These are phyloP conservation scores for Dreissena rostriformis DNA, from an alignment of 1,140 invertebrate genomes.

Conservation along the genomic window DNA sequence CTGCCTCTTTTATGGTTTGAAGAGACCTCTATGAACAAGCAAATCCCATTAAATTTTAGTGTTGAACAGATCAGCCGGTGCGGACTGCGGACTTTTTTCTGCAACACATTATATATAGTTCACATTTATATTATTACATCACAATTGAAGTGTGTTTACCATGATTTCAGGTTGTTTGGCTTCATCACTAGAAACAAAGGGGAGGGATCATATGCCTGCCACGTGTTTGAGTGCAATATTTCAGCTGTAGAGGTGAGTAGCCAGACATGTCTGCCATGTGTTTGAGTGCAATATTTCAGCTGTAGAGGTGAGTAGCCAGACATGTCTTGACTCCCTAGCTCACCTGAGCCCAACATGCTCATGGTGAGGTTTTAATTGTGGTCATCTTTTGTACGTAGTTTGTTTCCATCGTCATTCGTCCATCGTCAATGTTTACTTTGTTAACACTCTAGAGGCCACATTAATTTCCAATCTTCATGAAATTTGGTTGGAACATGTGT, in stretches of 20 bases:
- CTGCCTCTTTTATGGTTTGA: no score
- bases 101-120: no score
- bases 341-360: neutral
- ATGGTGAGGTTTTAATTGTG: neutral
- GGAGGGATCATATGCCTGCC: constrained; percentile 75
- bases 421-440: no score
- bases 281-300: constrained; percentile 79
- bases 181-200: constrained; percentile 77
- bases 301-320: constrained; percentile 72
- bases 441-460: no score
- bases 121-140: no score
- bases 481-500: no score
- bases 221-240: constrained; percentile 79
- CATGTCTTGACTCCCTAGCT: neutral
- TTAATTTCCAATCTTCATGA: no score
- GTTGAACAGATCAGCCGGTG: no score
- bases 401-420: neutral
- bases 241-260: constrained; percentile 76
- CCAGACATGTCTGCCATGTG: constrained; percentile 65
- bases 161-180: constrained; percentile 76
- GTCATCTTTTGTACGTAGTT: neutral
- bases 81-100: no score
- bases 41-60: no score
- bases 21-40: no score
- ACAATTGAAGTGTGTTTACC: no score